Conservation (phyloP, 2,113 vertebrate species). For the Centropus unirufus region DNA sequence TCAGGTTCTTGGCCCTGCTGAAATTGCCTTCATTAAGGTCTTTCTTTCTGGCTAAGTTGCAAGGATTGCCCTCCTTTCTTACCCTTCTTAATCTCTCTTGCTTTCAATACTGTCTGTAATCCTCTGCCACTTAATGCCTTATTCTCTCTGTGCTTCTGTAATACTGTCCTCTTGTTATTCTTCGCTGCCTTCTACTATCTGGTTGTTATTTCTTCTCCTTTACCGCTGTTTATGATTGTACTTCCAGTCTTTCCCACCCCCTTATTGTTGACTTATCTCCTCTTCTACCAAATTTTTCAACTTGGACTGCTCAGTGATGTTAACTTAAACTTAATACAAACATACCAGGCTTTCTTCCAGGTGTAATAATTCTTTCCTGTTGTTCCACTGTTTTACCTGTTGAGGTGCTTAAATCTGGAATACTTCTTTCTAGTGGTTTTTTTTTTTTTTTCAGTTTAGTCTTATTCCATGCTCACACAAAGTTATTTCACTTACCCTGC, state of each 20-base stretch:
- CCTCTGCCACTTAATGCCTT: background rate
- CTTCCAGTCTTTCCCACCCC: fast-evolving
- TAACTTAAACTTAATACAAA: background rate
- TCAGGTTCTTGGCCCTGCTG: background rate
- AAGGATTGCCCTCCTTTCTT: background rate
- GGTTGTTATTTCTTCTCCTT: background rate
- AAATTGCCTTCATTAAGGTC: background rate
- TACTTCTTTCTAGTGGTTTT: background rate
- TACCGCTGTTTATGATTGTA: background rate
- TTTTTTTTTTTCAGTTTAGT: background rate
- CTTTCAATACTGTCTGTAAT: background rate
- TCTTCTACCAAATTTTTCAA: background rate
- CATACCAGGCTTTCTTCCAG: background rate
- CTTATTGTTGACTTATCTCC: background rate
- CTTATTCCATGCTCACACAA: background rate
- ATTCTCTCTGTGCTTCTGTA: background rate
- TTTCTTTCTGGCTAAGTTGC: background rate
- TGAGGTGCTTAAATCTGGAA: background rate
- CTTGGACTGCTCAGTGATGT: background rate
- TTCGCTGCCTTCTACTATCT: background rate
- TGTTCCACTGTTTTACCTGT: background rate
- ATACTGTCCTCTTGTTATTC: background rate
- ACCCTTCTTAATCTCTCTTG: background rate
- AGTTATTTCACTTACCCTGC: background rate
- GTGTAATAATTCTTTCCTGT: background rate